Conservation (phyloP, 92 coral and sea anemone species). For the Umimayanthus kanabou region DNA sequence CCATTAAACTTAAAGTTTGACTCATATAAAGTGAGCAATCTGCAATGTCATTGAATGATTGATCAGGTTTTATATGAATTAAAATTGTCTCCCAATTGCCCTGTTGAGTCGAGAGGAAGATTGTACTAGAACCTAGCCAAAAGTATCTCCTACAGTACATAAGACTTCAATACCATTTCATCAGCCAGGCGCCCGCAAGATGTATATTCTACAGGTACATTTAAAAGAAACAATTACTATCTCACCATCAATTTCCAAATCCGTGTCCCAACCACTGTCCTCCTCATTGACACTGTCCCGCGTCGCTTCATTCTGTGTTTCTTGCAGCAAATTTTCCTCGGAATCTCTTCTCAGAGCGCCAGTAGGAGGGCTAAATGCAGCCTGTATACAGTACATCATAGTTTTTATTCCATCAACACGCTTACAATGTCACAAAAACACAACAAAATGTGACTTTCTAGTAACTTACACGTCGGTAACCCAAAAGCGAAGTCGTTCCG, state of each 20-base stretch:
- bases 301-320: constrained; percentile 56
- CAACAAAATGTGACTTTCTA: background rate
- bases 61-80: too few species aligned
- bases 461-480: constrained; percentile 73
- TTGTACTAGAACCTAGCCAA: too few species aligned
- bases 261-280: constrained; percentile 94
- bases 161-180: too few species aligned
- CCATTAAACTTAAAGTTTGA: too few species aligned
- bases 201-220: too few species aligned
- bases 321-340: constrained; percentile 64
- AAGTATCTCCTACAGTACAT: too few species aligned
- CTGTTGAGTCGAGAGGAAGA: too few species aligned
- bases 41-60: too few species aligned
- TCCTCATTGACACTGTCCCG: constrained; percentile 64
- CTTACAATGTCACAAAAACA: background rate
- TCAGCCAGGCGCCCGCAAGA: too few species aligned
- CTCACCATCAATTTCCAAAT: constrained; percentile 93
- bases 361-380: constrained; percentile 81
- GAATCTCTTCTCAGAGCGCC: constrained; percentile 81
- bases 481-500: constrained; percentile 59
- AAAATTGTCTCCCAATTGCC: too few species aligned
- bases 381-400: constrained; percentile 44
- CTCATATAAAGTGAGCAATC: too few species aligned
- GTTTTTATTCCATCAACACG: background rate
- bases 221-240: background rate